phyloP scores from a whole-genome alignment of 2,797 vertebrate genomes.

The Chromobotia macracanthus region DNA sequence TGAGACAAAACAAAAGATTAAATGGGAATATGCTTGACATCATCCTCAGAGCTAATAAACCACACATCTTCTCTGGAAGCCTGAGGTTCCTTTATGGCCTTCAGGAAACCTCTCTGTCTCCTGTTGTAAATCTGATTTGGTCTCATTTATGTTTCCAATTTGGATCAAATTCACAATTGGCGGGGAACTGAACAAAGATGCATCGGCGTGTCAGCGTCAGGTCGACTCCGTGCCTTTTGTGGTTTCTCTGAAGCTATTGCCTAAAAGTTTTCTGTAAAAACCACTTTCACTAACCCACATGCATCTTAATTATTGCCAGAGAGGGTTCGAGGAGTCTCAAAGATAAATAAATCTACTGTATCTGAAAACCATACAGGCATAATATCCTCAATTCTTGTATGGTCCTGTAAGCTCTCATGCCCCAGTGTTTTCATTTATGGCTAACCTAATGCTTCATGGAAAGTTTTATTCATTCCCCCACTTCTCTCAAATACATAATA shows the following conservation, averaged over 20 bases:
- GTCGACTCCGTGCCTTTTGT: slow-evolving; percentile 44
- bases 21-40: not conserved
- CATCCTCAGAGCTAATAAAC: slow-evolving; percentile 11
- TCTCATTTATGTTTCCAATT: slow-evolving; percentile 44
- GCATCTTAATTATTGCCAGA: slow-evolving; percentile 73
- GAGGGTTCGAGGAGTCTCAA: slow-evolving; percentile 54
- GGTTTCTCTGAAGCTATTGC: slow-evolving; percentile 58
- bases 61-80: slow-evolving; percentile 20
- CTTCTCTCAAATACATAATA: not conserved
- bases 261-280: slow-evolving; percentile 62
- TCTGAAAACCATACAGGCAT: slow-evolving; percentile 35
- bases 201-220: slow-evolving; percentile 53
- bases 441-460: slow-evolving; percentile 25
- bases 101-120: slow-evolving; percentile 40
- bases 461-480: slow-evolving; percentile 33
- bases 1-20: slow-evolving; percentile 1
- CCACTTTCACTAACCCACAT: slow-evolving; percentile 71
- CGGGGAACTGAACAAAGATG: slow-evolving; percentile 37
- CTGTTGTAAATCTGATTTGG: slow-evolving; percentile 37
- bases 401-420: slow-evolving; percentile 1
- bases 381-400: slow-evolving; percentile 32
- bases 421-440: slow-evolving; percentile 24
- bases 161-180: slow-evolving; percentile 40
- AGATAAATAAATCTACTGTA: slow-evolving; percentile 61
- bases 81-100: slow-evolving; percentile 3